Conservation (phyloP, 2,888 invertebrate genomes). For the Invenusta paracnida region DNA sequence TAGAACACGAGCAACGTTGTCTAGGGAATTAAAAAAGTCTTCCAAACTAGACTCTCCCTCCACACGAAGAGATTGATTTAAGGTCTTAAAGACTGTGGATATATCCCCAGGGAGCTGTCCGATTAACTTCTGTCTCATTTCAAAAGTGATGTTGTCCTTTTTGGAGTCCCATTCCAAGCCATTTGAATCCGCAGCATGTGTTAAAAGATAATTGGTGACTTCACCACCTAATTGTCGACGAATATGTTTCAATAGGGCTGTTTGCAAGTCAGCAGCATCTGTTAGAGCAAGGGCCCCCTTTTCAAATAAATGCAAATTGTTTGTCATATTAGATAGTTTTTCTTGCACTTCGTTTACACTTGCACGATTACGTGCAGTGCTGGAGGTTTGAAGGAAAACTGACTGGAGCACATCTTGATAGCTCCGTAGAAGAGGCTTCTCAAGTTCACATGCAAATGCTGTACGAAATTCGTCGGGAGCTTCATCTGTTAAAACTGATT, state of each 20-base stretch:
- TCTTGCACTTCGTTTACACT: not conserved
- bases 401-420: not conserved
- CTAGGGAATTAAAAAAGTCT: not conserved
- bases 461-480: not conserved
- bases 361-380: not conserved
- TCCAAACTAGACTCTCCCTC: not conserved
- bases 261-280: not conserved
- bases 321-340: not conserved
- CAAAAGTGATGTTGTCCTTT: not conserved
- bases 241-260: not conserved
- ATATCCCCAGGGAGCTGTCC: not conserved
- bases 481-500: not conserved
- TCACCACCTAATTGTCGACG: not conserved
- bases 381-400: not conserved
- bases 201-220: not conserved
- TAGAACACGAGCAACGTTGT: conserved; percentile 45
- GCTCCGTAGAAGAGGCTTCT: not conserved
- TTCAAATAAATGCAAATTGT: not conserved
- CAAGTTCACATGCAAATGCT: not conserved
- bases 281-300: not conserved
- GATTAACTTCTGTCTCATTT: not conserved
- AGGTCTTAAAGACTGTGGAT: not conserved
- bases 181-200: not conserved
- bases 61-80: not conserved
- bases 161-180: not conserved